These are phyloP conservation scores for Incurvaria masculella DNA, from an alignment of 2,888 invertebrate species.

Conservation along the genomic window DNA sequence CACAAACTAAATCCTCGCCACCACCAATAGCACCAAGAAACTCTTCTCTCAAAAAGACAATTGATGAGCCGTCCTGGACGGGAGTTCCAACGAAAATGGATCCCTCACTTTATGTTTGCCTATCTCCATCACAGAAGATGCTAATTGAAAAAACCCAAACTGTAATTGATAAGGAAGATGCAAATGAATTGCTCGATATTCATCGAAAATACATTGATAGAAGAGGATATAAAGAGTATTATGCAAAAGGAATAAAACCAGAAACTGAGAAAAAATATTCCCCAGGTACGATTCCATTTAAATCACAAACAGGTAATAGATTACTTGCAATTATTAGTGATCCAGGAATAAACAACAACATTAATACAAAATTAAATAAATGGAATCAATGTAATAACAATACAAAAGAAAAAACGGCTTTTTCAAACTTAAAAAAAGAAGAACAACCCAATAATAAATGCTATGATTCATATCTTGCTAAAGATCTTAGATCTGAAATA, in stretches of 20 bases:
- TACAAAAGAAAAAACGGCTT: slow-evolving; percentile 23
- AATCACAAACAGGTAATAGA: slow-evolving; percentile 56
- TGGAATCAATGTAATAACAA: slow-evolving; percentile 15
- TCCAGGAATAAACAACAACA: slow-evolving; percentile 35
- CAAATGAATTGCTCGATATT: slow-evolving; percentile 63
- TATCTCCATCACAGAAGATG: slow-evolving; percentile 70
- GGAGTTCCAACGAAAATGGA: slow-evolving; percentile 60
- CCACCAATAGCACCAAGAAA: slow-evolving; percentile 44
- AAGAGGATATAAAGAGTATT: slow-evolving; percentile 53
- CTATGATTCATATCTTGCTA: slow-evolving; percentile 14
- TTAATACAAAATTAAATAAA: slow-evolving; percentile 25
- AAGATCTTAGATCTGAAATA: slow-evolving; percentile 18
- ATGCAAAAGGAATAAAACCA: slow-evolving; percentile 13
- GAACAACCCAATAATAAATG: slow-evolving; percentile 19
- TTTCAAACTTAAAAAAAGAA: slow-evolving; percentile 18
- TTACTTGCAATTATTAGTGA: slow-evolving; percentile 62
- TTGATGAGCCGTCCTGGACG: slow-evolving; percentile 52
- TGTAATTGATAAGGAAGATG: slow-evolving; percentile 46
- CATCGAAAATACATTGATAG: slow-evolving; percentile 68
- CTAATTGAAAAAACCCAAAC: slow-evolving; percentile 54
- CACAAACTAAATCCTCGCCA: slow-evolving; percentile 18
- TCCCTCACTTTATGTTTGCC: slow-evolving; percentile 59
- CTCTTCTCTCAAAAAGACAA: slow-evolving; percentile 39
- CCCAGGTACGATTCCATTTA: slow-evolving; percentile 30
- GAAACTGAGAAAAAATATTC: slow-evolving; percentile 18